Evolutionary conservation across 2,888 invertebrate species (phyloP), one percentile per base, ranked within the genome.

Genomic region (Dolichomitus sp.): DNA sequence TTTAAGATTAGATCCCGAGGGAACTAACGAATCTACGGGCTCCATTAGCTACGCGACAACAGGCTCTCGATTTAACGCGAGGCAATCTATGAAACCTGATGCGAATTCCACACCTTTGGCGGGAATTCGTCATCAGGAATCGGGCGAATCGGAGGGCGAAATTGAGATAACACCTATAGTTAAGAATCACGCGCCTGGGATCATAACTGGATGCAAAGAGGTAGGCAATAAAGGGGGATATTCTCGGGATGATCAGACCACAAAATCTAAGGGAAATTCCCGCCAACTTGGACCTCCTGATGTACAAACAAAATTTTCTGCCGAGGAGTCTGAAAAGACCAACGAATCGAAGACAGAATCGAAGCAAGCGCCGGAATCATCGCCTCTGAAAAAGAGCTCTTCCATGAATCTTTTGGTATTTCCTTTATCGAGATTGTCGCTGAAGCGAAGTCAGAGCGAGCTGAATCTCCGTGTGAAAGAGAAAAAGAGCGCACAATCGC

Each of bases 1-100:
- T n/a, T 85, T 94, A 33, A 90, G 94, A 84, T 89, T 93, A 27
- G 94, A 94, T 87, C 94, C 94, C 2, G 94, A 94, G 88, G 94
- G 94, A 5, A 94, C 91, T 0, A 93, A 92, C 2, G 92, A 92
- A 40, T 87, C 83, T n/a, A 80, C 19, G 61, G 63, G 63, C 59
- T 86, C 89, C 48, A 45, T 65, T 33, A 81, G 54, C 11, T 23
- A 57, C 6, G 90, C 88, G 19, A 83, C 81, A 2, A 83, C 81
- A 2, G 86, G 63, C 7, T 82, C 80, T 5, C 80, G 79, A 63
- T 70, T 78, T 48, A 50, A 7, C 2, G 23, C 59, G 1, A 86
- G 87, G 42, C 69, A 66, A 4, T 75, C 81, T 0, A 70, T 82
- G 17, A 83, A 85, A 37, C 94, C 94, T 0, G 86, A 91, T 42